Base-by-base conservation (phyloP, 1,140 invertebrate species). In the Ostrea edulis region DNA sequence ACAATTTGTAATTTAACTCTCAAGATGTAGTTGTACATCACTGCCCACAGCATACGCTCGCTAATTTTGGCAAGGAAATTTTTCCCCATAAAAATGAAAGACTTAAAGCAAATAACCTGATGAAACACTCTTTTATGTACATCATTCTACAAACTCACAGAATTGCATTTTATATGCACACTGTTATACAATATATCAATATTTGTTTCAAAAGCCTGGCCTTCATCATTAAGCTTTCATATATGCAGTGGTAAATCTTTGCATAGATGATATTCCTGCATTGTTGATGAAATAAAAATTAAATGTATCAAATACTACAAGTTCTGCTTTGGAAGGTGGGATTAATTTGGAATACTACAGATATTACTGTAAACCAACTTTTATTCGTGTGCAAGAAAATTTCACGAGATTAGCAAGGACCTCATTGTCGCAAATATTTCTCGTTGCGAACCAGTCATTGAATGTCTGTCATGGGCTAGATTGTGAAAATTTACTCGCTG, bases 21-120 rank as follows among this genome's bases (percentile, higher is more conserved):
- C 55, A 17, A 58, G 17, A 62, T n/a, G 7, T 20, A 62, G 0
- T 58, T 58, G 9, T 20, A 58, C 55, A 17, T 20, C 14, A 58
- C 5, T 58, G 9, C 55, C 14, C 3, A 58, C 55, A 17, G 5
- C 14, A 58, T 20, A 58, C 55, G 17, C n/a, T n/a, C 55, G n/a
- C 55, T 62, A 20, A 62, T 62, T 62, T n/a, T 62, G 55, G 55
- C 55, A 20, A 62, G 55, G 55, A 62, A 62, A 62, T 62, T 62
- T 62, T 62, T 1, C 17, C n/a, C 14, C n/a, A 20, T 62, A 62
- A 17, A 62, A 62, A 62, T 62, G 55, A 62, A 62, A 62, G 55
- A 62, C 55, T 62, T 62, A 62, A n/a, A 62, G 55, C 55, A 62
- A 62, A 62, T 62, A n/a, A n/a, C 55, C 55, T 62, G 55, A 62